Percentiles rank a stretch among this genome's conserved stretches.
Evolutionary conservation across 2,113 vertebrate genomes (phyloP).

Genomic region (Mixornis gularis): DNA sequence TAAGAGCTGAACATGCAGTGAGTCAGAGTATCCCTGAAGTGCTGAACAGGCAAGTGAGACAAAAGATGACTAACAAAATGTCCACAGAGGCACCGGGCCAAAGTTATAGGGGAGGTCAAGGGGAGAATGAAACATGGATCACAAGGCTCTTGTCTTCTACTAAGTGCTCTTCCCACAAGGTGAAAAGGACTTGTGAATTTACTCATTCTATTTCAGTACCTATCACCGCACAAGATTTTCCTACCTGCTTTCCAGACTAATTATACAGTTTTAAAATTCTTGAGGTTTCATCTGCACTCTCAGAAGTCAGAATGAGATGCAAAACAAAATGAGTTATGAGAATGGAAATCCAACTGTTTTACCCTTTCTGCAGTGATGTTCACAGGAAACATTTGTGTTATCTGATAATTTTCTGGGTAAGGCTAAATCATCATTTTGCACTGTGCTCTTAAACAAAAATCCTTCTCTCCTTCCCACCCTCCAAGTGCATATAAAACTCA

Average conservation of each 20-base stretch:
- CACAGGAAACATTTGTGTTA: not conserved
- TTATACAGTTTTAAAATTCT: not conserved
- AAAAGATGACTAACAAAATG: not conserved
- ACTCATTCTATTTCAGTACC: not conserved
- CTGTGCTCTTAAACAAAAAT: not conserved
- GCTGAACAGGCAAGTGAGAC: not conserved
- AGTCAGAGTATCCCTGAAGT: not conserved
- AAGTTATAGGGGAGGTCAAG: not conserved
- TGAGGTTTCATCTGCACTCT: not conserved
- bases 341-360: not conserved
- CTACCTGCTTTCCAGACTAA: not conserved
- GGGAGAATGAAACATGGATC: not conserved
- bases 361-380: not conserved
- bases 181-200: not conserved
- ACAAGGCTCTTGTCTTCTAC: not conserved
- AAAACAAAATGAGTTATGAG: not conserved
- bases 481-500: not conserved
- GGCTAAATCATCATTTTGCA: not conserved
- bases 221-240: not conserved
- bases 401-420: not conserved
- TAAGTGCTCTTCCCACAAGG: not conserved
- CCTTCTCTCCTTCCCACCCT: not conserved
- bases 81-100: not conserved
- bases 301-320: not conserved
- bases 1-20: not conserved